Base-by-base conservation (phyloP, 2,888 invertebrate species). In the Ormia ochracea region DNA sequence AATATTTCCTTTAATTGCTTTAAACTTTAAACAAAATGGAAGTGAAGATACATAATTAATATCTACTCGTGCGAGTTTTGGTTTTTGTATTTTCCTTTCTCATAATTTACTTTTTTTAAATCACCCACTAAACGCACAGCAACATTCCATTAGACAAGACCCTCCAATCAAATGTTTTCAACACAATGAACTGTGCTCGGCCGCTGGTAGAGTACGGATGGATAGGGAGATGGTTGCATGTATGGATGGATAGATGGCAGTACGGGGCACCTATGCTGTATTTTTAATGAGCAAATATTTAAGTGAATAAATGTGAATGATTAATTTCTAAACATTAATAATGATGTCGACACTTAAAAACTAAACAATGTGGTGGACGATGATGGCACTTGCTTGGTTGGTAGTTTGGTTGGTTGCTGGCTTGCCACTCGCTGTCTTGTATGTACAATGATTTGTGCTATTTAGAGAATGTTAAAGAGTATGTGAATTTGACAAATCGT, bases 401-500 rank as follows among this genome's bases (percentile, higher is more conserved):
- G 10, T n/a, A n/a, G 4, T 2, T 26, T 28, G 28, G 14, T 28
- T 43, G 31, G 9, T 31, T 19, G 4, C 14, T 17, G 26, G 9
- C 0, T 23, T 17, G 33, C 19, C n/a, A 2, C 33, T 4, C 3
- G 66, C 2, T 14, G 14, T 23, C 10, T 33, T 3, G 38, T 5
- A 54, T 36, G 17, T 36, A 36, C 21, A 36, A 56, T 26, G 65
- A 56, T 31, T 56, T 12, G 17, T 59, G 69, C 26, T 52, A 68
- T 59, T 78, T 78, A 73, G 74, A 68, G 66, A 72, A 68, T 33
- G 41, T 50, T n/a, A 68, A 68, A 50, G 72, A 80, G 63, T 80
- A 72, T 72, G 48, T 33, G 56, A 72, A 56, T 76, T 80, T 80
- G 80, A 80, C 80, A 80, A 80, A 80, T 73, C 50, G 76, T 76